Base-by-base conservation (phyloP, 2,113 vertebrate genomes). In the Rhodinocichla rosea region DNA sequence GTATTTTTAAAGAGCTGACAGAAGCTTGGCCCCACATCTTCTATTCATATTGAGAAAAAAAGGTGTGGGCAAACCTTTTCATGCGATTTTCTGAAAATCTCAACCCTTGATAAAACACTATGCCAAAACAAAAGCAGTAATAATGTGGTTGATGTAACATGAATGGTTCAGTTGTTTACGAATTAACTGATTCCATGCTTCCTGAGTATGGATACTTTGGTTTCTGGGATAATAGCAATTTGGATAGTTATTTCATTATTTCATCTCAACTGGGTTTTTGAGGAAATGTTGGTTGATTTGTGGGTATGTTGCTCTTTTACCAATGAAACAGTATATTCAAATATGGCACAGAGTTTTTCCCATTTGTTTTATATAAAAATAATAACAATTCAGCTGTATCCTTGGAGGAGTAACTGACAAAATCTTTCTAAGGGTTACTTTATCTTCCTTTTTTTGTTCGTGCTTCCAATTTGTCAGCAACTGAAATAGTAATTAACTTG, bases 231-330 rank as follows among this genome's bases (percentile, higher is more conserved):
- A 93, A 96, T 4, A 81, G 69, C 45, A 82, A 52, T 94, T 73
- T 90, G 65, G 76, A 57, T 18, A 78, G 80, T 81, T 96, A 93
- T 67, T 93, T 94, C 56, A 95, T 96, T 95, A 94, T 89, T 95
- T 92, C 88, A 87, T 86, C 56, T 92, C 68, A 83, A 11, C 30
- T 78, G 56, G 35, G 42, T 52, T 96, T 95, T 93, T 92, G 71
- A 95, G 92, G 90, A 95, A 93, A 90, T 79, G 40, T 82, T 93
- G 56, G 56, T 71, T 90, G 52, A 90, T 90, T 90, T 94, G 83
- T 74, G 86, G 87, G 52, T 85, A 90, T 84, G 80, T 71, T 95
- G 79, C 40, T 89, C 90, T 78, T 93, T 94, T 94, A 92, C 76
- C 52, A 86, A 71, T 78, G 68, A 90, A 95, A 89, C 33, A 81